Evolutionary conservation across 2,888 invertebrate species (phyloP).

Genomic region (Cheilosia vulpina): DNA sequence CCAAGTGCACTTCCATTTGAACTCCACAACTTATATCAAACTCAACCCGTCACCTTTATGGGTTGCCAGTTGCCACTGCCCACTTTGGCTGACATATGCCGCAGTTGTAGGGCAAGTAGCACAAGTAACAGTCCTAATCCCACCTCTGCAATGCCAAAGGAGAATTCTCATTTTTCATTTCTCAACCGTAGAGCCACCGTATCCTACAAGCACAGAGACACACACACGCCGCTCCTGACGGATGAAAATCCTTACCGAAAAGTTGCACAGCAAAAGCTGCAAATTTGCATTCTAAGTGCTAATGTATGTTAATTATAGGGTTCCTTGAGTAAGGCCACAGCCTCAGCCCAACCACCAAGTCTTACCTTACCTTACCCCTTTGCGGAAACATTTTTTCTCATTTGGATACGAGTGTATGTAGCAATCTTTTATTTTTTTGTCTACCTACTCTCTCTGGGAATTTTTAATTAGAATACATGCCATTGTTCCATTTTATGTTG

Average conservation of each 20-base stretch:
- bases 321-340: slow-evolving; percentile 66
- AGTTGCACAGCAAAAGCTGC: slow-evolving; percentile 68
- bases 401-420: slow-evolving; percentile 16
- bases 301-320: slow-evolving; percentile 83
- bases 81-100: slow-evolving; percentile 39
- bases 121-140: slow-evolving; percentile 39
- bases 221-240: slow-evolving; percentile 45
- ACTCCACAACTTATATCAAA: slow-evolving; percentile 13
- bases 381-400: slow-evolving; percentile 60
- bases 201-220: slow-evolving; percentile 26
- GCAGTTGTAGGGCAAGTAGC: background rate
- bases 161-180: slow-evolving; percentile 62
- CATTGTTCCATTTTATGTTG: slow-evolving; percentile 74
- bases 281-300: slow-evolving; percentile 80
- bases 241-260: slow-evolving; percentile 67
- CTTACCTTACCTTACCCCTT: slow-evolving; percentile 13
- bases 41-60: slow-evolving; percentile 11
- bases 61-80: background rate
- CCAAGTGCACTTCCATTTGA: slow-evolving; percentile 35
- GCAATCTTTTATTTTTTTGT: slow-evolving; percentile 57
- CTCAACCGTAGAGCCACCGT: slow-evolving; percentile 5
- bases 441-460: slow-evolving; percentile 40
- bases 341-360: slow-evolving; percentile 8
- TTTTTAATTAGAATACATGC: slow-evolving; percentile 75
- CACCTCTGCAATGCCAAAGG: slow-evolving; percentile 58